Evolutionary conservation across 2,113 vertebrate genomes (phyloP).

Genomic region (Engystomops pustulosus): DNA sequence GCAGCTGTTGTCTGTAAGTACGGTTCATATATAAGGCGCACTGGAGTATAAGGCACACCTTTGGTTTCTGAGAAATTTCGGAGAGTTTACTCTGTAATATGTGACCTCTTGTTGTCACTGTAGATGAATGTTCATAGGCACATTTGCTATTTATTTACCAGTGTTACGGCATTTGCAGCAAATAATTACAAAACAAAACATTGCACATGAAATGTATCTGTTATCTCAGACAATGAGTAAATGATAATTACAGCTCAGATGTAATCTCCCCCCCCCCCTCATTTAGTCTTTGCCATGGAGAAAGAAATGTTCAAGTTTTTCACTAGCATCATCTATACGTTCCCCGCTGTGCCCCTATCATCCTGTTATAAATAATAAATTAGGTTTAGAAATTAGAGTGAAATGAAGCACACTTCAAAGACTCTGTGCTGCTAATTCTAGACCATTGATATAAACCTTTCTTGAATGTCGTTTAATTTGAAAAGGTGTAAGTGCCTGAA

Average conservation of each 20-base stretch:
- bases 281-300: background rate
- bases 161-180: too few relatives aligned
- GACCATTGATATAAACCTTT: background rate
- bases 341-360: conserved; percentile 12
- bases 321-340: background rate
- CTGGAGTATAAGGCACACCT: too few relatives aligned
- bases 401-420: conserved; percentile 30
- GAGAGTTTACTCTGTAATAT: too few relatives aligned
- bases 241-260: conserved; percentile 20
- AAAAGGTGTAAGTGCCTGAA: background rate
- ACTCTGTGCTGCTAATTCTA: background rate
- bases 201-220: background rate
- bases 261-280: background rate
- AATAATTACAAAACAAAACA: background rate
- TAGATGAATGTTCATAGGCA: too few relatives aligned
- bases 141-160: too few relatives aligned
- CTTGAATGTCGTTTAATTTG: background rate
- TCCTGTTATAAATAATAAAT: conserved; percentile 44
- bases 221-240: background rate
- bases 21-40: too few relatives aligned
- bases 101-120: background rate
- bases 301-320: conserved; percentile 18
- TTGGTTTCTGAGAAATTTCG: too few relatives aligned
- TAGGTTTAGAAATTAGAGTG: conserved; percentile 25
- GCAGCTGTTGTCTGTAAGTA: too few relatives aligned